Evolutionary conservation across 2,888 invertebrate species (phyloP), one percentile per base, ranked within the genome.

Genomic region (Girardia tigrina): DNA sequence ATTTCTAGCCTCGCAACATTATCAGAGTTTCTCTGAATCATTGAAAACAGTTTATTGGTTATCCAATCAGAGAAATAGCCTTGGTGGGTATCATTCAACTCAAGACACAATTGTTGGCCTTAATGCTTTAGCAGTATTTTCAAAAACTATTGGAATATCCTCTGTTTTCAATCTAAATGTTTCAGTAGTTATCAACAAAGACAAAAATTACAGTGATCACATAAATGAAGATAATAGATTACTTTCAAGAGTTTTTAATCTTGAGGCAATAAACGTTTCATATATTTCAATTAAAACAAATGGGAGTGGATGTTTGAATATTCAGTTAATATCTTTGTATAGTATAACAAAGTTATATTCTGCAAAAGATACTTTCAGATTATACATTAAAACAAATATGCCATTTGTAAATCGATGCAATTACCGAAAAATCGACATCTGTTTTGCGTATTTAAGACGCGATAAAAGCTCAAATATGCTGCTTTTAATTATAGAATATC

Each of bases 91-190:
- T 74, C 76, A 78, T 27, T 79, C 78, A 26, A 80, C 79, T 42
- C 80, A 80, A 79, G 80, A 81, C 72, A 81, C 81, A n/a, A 81
- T 81, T 20, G 76, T 81, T 42, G 81, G 79, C 20, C 78, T 81
- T 29, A 78, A 80, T 77, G 80, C 81, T 23, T 74, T 81, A 28
- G 80, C 79, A n/a, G 72, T 78, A 56, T 77, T 80, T 75, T 70
- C 74, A 16, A 16, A 73, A 73, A 73, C 28, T 6, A 29, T 69
- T 29, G 73, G 36, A 36, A 1, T 73, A 29, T 29, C 29, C 4
- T 1, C 42, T 20, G 28, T 16, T 2, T 16, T 42, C 2, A 26
- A 23, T 56, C 23, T 56, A n/a, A 56, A 56, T n/a, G 4, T 56
- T 20, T 56, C 56, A 8, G 23, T 56, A 20, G 16, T 12, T 36